Conservation (phyloP, 2,797 vertebrate genomes). For the Percopsis omiscomaycus region DNA sequence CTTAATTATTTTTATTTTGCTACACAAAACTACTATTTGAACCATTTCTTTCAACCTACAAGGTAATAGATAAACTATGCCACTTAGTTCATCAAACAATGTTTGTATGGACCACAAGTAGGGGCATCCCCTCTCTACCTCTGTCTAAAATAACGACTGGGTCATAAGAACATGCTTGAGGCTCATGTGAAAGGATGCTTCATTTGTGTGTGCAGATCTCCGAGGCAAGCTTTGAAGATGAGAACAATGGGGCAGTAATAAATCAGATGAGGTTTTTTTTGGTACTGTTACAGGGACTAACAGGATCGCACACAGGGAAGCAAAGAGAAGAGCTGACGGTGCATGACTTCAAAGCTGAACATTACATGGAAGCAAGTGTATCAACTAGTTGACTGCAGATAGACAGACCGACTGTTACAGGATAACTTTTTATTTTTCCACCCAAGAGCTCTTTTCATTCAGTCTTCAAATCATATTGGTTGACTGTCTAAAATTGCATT, state of each 20-base stretch:
- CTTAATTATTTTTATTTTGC: neutral
- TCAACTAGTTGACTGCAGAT: constrained; percentile 1
- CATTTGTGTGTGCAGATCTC: constrained; percentile 45
- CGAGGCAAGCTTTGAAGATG: constrained; percentile 65
- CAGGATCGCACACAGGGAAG: constrained; percentile 6
- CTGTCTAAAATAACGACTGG: constrained; percentile 3
- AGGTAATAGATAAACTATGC: constrained; percentile 4
- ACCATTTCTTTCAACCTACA: neutral
- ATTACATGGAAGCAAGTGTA: constrained; percentile 5
- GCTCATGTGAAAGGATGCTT: constrained; percentile 37
- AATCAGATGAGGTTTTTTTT: constrained; percentile 47
- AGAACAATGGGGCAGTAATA: constrained; percentile 60
- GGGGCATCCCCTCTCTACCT: neutral
- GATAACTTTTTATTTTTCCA: no score
- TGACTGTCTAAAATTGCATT: no score
- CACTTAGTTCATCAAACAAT: constrained; percentile 2
- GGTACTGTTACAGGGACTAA: constrained; percentile 34
- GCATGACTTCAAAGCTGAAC: constrained; percentile 8
- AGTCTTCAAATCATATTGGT: no score
- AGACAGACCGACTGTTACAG: constrained; percentile 27
- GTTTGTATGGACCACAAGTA: constrained; percentile 20
- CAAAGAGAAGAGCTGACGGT: constrained; percentile 3
- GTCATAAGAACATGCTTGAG: constrained; percentile 31
- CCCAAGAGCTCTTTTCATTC: no score
- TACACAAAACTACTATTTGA: neutral